Evolutionary conservation across 92 coral and sea anemone species (phyloP).

Genomic region (Galaxea fascicularis): DNA sequence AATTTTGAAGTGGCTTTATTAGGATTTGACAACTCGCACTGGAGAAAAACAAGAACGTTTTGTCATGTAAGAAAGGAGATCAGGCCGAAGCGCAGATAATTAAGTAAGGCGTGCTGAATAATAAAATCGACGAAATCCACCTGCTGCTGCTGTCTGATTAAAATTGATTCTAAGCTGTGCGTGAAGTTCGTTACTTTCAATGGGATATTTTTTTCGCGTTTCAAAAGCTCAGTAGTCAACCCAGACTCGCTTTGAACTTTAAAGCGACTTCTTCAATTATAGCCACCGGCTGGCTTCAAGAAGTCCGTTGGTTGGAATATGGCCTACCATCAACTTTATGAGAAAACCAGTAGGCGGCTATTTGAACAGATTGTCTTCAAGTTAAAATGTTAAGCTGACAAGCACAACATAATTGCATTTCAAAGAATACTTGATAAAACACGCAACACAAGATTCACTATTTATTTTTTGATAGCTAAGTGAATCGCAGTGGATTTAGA

Average conservation of each 20-base stretch:
- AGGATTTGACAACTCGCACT: too few species aligned
- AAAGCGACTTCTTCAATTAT: neutral
- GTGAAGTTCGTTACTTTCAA: neutral
- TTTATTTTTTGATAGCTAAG: neutral
- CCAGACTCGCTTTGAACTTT: neutral
- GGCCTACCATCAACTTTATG: neutral
- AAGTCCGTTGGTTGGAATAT: neutral
- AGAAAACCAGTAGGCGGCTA: constrained; percentile 8
- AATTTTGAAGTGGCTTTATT: neutral
- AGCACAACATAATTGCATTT: neutral
- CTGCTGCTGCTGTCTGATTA: constrained; percentile 4
- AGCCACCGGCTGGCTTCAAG: neutral
- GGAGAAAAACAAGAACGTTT: neutral
- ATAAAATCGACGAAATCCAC: constrained; percentile 20
- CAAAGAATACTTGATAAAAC: neutral
- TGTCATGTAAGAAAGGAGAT: neutral
- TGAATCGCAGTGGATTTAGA: neutral
- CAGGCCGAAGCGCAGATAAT: neutral
- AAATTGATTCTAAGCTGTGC: neutral
- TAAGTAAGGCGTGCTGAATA: neutral
- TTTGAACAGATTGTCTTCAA: constrained; percentile 9
- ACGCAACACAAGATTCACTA: neutral
- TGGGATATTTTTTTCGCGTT: neutral
- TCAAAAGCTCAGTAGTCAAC: neutral
- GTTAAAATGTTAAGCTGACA: neutral